Percentiles rank a stretch among this genome's conserved stretches.
phyloP scores from a whole-genome alignment of 2,797 vertebrate genomes.

The Bradypus variegatus region DNA sequence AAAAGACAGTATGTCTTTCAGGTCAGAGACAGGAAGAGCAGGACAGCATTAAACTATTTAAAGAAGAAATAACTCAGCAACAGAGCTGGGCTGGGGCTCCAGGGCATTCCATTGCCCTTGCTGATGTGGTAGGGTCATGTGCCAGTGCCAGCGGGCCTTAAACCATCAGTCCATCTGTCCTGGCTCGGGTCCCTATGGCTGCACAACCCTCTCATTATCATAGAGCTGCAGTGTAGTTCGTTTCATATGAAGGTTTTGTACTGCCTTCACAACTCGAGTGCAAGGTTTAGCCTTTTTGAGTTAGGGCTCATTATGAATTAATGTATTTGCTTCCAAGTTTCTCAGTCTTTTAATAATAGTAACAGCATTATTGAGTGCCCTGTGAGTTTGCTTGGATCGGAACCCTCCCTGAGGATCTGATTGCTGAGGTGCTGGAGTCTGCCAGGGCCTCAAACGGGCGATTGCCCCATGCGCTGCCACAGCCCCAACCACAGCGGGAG shows the following conservation, averaged over 20 bases:
- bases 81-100: background rate
- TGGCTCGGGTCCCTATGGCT: too few species aligned
- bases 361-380: background rate
- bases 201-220: too few species aligned
- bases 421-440: background rate
- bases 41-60: background rate
- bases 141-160: too few species aligned
- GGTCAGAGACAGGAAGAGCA: background rate
- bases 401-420: background rate
- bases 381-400: background rate
- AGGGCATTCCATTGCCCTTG: background rate
- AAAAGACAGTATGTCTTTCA: background rate
- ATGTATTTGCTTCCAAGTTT: background rate
- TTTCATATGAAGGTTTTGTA: background rate
- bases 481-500: background rate
- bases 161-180: too few species aligned
- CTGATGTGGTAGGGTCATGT: too few species aligned
- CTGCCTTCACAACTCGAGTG: background rate
- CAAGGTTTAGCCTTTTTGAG: fast-evolving
- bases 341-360: background rate
- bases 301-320: background rate
- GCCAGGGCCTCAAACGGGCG: background rate
- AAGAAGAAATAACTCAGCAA: background rate
- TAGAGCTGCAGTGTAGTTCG: too few species aligned
- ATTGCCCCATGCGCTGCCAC: background rate